These are phyloP conservation scores for Gasteruption jaculator DNA, from an alignment of 2,888 invertebrate species.

Conservation along the genomic window DNA sequence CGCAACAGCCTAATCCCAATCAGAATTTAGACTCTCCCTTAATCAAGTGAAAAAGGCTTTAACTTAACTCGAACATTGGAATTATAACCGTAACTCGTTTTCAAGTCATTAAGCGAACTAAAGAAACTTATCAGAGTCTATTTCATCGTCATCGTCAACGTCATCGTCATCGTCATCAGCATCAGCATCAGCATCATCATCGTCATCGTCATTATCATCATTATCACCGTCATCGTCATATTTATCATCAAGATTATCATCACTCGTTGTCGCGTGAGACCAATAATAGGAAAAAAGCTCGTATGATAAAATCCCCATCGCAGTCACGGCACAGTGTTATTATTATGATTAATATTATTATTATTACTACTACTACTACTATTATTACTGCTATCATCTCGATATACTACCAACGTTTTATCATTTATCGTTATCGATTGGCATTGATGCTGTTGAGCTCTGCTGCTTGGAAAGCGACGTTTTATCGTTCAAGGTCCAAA, in stretches of 20 bases:
- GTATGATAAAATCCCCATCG: constrained; percentile 24
- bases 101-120: constrained; percentile 43
- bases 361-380: not conserved
- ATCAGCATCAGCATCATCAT: constrained; percentile 24
- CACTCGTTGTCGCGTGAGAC: constrained; percentile 24
- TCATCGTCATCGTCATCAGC: constrained; percentile 29
- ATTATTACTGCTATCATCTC: not conserved
- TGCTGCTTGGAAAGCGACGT: too few species aligned
- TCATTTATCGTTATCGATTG: constrained; percentile 6
- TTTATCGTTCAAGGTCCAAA: too few species aligned
- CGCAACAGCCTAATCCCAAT: constrained; percentile 49
- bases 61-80: constrained; percentile 49
- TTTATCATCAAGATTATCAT: constrained; percentile 9
- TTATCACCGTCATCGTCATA: constrained; percentile 1
- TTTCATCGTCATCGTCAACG: constrained; percentile 38
- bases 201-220: constrained; percentile 22
- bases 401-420: too few species aligned
- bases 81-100: constrained; percentile 47
- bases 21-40: constrained; percentile 49
- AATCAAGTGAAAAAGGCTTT: constrained; percentile 53
- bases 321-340: constrained; percentile 4
- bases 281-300: constrained; percentile 27
- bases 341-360: not conserved
- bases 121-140: constrained; percentile 40
- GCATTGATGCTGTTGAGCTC: too few species aligned